These are phyloP conservation scores for Strix aluco DNA, from an alignment of 2,113 vertebrate species.

Conservation along the genomic window DNA sequence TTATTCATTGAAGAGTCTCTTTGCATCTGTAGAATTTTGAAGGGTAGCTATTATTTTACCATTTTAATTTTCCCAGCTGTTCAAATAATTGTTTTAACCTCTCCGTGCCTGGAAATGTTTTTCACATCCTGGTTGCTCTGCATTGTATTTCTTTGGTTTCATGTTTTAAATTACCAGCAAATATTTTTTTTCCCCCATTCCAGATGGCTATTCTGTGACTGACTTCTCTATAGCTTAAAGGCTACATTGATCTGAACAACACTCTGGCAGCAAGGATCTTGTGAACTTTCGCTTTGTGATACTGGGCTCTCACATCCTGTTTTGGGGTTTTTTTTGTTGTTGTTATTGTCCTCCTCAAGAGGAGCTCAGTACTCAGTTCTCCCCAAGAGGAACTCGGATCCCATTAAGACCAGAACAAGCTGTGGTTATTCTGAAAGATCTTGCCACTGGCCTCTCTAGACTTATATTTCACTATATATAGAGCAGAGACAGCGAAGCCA, in stretches of 20 bases:
- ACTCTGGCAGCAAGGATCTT: not conserved
- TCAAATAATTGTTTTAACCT: slow-evolving; percentile 75
- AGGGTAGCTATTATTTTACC: slow-evolving; percentile 75
- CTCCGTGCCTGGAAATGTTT: slow-evolving; percentile 61
- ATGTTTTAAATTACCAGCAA: slow-evolving; percentile 1
- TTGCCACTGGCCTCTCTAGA: not conserved
- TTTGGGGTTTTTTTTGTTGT: not conserved
- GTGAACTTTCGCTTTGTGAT: not conserved
- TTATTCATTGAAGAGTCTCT: slow-evolving; percentile 75
- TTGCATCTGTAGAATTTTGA: slow-evolving; percentile 70
- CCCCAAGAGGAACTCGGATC: not conserved
- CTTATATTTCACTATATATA: not conserved
- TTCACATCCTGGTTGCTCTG: slow-evolving; percentile 42
- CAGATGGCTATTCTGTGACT: not conserved
- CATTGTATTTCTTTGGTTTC: slow-evolving; percentile 26
- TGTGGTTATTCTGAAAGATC: not conserved
- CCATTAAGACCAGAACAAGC: not conserved
- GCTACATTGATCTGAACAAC: not conserved
- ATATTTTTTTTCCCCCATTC: not conserved
- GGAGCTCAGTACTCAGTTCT: not conserved
- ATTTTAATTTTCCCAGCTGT: slow-evolving; percentile 76
- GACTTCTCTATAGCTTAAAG: not conserved
- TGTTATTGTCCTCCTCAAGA: not conserved
- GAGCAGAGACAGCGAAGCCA: not conserved
- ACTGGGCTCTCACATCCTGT: not conserved